Percentiles rank a stretch among this genome's conserved stretches.
phyloP scores from a whole-genome alignment of 2,797 vertebrate genomes.

The Astyanax mexicanus region DNA sequence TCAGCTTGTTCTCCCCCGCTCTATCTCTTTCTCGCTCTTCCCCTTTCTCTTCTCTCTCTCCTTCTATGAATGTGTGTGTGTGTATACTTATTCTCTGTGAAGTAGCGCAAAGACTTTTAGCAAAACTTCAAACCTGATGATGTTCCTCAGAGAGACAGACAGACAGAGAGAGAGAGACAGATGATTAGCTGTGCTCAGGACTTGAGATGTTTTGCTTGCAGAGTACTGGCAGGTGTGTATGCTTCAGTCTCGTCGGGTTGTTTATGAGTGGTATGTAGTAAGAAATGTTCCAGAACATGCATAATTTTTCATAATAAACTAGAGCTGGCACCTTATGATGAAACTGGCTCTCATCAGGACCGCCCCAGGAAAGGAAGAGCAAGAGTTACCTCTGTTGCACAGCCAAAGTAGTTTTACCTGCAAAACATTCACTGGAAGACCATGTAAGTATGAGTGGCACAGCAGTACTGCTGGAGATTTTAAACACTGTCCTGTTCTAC shows the following conservation, averaged over 20 bases:
- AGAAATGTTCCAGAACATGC: neutral
- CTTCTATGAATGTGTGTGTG: neutral
- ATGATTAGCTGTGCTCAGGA: neutral
- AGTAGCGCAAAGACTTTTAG: conserved; percentile 34
- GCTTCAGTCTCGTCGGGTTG: neutral
- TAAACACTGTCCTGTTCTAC: no score
- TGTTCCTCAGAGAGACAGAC: conserved; percentile 11
- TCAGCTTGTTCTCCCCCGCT: conserved; percentile 23
- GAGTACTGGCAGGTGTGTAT: neutral
- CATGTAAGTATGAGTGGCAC: no score
- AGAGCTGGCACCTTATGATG: no score
- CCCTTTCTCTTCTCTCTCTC: neutral
- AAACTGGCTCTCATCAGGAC: no score
- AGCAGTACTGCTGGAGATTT: no score
- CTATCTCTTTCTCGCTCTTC: neutral
- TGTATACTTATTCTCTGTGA: conserved; percentile 18
- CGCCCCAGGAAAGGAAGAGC: no score
- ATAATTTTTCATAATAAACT: neutral
- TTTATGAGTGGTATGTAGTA: neutral
- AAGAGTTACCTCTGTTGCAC: no score
- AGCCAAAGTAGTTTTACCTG: no score
- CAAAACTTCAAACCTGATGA: conserved; percentile 27
- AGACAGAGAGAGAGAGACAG: neutral
- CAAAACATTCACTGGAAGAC: no score
- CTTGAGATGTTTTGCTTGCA: neutral